These are phyloP conservation scores for Augiades crinisus DNA, from an alignment of 2,888 invertebrate species.

Conservation along the genomic window DNA sequence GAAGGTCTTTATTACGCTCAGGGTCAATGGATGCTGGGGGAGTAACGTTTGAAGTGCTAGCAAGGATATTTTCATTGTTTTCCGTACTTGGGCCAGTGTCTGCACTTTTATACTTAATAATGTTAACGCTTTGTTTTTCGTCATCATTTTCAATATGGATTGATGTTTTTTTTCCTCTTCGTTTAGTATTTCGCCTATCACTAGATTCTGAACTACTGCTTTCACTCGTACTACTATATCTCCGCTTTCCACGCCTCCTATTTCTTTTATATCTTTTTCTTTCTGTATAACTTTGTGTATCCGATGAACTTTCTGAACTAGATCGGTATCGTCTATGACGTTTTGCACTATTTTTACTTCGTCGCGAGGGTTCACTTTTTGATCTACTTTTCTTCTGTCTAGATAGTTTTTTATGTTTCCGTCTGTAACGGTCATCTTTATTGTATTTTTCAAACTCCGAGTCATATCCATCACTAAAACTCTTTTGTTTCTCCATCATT, in stretches of 20 bases:
- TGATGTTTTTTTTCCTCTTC: slow-evolving; percentile 71
- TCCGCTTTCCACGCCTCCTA: slow-evolving; percentile 66
- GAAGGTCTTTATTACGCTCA: slow-evolving; percentile 45
- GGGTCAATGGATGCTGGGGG: slow-evolving; percentile 28
- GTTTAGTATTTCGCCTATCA: slow-evolving; percentile 64
- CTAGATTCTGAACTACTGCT: slow-evolving; percentile 71
- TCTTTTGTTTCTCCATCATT: slow-evolving; percentile 60
- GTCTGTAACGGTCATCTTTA: slow-evolving; percentile 46
- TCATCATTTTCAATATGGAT: slow-evolving; percentile 70
- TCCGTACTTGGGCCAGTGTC: slow-evolving; percentile 36
- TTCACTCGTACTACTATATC: slow-evolving; percentile 64
- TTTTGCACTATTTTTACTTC: slow-evolving; percentile 52
- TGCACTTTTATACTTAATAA: slow-evolving; percentile 63
- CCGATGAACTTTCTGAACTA: slow-evolving; percentile 60
- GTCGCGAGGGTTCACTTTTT: slow-evolving; percentile 70
- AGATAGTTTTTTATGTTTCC: slow-evolving; percentile 46
- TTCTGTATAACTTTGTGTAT: slow-evolving; percentile 55
- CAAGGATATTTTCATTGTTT: slow-evolving; percentile 39
- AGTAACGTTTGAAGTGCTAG: slow-evolving; percentile 24
- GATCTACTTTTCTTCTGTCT: slow-evolving; percentile 64
- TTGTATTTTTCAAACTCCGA: slow-evolving; percentile 49
- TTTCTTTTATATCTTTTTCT: slow-evolving; percentile 67
- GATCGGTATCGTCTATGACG: slow-evolving; percentile 53
- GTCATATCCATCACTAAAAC: slow-evolving; percentile 77
- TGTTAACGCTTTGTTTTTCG: slow-evolving; percentile 71